Evolutionary conservation across 1,140 invertebrate genomes (phyloP).

Genomic region (Drosophila repleta): DNA sequence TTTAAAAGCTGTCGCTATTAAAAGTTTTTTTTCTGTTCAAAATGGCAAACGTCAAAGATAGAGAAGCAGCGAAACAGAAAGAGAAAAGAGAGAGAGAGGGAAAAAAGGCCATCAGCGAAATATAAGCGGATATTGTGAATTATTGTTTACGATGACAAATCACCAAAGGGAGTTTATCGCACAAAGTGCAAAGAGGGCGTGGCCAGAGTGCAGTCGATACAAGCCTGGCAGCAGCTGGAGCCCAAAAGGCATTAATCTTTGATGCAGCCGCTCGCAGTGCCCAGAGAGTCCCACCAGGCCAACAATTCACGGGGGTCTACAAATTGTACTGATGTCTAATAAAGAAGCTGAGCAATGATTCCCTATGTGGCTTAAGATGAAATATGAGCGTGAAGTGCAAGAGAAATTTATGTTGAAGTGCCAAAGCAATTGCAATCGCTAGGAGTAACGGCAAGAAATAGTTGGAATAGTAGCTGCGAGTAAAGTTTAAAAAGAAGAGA

Average conservation of each 20-base stretch:
- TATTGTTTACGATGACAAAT: slow-evolving; percentile 66
- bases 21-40: slow-evolving; percentile 20
- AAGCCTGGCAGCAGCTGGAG: background rate
- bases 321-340: slow-evolving; percentile 20
- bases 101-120: slow-evolving; percentile 14
- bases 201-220: background rate
- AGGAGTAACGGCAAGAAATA: no score
- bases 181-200: slow-evolving; percentile 2
- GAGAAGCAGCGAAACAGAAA: slow-evolving; percentile 6
- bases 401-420: slow-evolving; percentile 6
- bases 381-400: background rate
- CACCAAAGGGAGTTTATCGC: slow-evolving; percentile 9
- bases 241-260: slow-evolving; percentile 49
- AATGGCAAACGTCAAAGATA: background rate
- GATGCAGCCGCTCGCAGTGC: slow-evolving; percentile 25
- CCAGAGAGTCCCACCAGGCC: slow-evolving; percentile 19
- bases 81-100: background rate
- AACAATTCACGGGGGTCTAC: slow-evolving; percentile 13
- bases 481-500: no score
- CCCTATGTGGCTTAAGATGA: background rate
- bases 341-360: slow-evolving; percentile 7
- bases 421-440: background rate
- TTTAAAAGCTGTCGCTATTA: slow-evolving; percentile 33
- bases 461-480: no score
- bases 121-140: slow-evolving; percentile 52